These are phyloP conservation scores for Leistus spinibarbis DNA, from an alignment of 2,888 invertebrate species.

Conservation along the genomic window DNA sequence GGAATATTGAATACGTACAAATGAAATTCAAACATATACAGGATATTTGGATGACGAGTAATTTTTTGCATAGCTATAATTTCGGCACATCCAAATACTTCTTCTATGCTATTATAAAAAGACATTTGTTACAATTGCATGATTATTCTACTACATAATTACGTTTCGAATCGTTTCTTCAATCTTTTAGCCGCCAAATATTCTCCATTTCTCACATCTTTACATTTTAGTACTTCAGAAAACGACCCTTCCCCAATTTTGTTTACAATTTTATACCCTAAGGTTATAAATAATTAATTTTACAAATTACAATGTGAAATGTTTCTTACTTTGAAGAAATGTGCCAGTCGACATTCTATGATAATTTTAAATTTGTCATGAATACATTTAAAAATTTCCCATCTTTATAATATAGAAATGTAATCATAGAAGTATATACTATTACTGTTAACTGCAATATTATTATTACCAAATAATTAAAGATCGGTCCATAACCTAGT, in stretches of 20 bases:
- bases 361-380: neutral
- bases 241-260: slow-evolving; percentile 75
- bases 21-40: slow-evolving; percentile 67
- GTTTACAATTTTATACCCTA: slow-evolving; percentile 67
- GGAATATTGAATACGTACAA: slow-evolving; percentile 59
- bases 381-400: neutral
- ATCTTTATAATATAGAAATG: neutral
- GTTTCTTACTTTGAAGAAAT: slow-evolving; percentile 21
- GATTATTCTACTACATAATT: slow-evolving; percentile 42
- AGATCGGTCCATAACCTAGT: no score
- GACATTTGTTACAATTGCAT: slow-evolving; percentile 14
- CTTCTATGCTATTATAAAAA: slow-evolving; percentile 53
- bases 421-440: neutral
- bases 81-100: slow-evolving; percentile 63
- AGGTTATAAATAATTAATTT: slow-evolving; percentile 40
- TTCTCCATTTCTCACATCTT: slow-evolving; percentile 61
- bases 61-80: slow-evolving; percentile 66
- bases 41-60: slow-evolving; percentile 65
- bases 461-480: neutral
- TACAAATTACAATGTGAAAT: neutral
- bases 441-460: neutral
- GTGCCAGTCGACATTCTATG: slow-evolving; percentile 25
- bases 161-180: slow-evolving; percentile 66
- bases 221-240: slow-evolving; percentile 71
- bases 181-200: slow-evolving; percentile 68